These are phyloP conservation scores for Chloropsis hardwickii DNA, from an alignment of 2,113 vertebrate species.

Conservation along the genomic window DNA sequence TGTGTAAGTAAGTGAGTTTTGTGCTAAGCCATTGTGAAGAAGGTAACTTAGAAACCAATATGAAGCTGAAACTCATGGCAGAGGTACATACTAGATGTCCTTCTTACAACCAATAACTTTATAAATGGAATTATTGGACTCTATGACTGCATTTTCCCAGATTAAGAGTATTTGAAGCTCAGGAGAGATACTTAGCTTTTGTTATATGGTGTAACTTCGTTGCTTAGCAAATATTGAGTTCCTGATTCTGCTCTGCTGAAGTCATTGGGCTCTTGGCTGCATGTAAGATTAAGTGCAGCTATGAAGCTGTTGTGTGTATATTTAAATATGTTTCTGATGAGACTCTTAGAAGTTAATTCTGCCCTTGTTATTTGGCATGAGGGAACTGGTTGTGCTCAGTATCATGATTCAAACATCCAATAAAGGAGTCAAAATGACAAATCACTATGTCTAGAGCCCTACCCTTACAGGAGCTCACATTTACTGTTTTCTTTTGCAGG, in stretches of 20 bases:
- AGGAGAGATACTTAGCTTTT: not conserved
- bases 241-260: not conserved
- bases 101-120: not conserved
- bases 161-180: not conserved
- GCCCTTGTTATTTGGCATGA: not conserved
- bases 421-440: not conserved
- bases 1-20: not conserved
- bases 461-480: not conserved
- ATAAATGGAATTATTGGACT: not conserved
- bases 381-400: not conserved
- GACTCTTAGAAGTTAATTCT: not conserved
- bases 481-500: not conserved
- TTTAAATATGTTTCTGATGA: not conserved
- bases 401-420: not conserved
- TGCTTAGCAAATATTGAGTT: not conserved
- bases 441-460: not conserved
- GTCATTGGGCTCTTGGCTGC: not conserved
- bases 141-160: not conserved
- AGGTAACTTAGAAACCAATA: not conserved
- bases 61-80: not conserved
- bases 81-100: not conserved
- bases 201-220: not conserved
- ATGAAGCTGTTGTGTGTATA: not conserved
- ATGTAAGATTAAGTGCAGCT: not conserved
- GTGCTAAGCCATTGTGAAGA: not conserved